phyloP scores from a whole-genome alignment of 2,888 invertebrate species.

The Dolomedes plantarius region DNA sequence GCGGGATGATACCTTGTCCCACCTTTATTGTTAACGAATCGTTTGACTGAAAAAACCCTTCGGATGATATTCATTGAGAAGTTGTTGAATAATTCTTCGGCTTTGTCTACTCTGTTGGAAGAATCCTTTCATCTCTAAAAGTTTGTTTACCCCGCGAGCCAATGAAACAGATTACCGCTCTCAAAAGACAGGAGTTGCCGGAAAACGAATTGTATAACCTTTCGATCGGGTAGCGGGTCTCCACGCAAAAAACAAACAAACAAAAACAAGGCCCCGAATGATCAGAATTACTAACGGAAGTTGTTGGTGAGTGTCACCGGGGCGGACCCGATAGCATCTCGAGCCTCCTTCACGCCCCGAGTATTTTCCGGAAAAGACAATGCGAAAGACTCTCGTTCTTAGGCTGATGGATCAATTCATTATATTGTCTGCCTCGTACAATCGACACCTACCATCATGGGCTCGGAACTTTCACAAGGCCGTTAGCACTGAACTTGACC shows the following conservation, averaged over 20 bases:
- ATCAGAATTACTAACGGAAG: not conserved
- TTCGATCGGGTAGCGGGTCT: not conserved
- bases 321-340: slow-evolving; percentile 14
- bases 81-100: too few relatives aligned
- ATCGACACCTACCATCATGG: slow-evolving; percentile 1
- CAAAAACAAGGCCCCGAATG: not conserved
- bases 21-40: too few relatives aligned
- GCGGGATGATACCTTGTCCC: too few relatives aligned
- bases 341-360: slow-evolving; percentile 38
- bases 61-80: too few relatives aligned
- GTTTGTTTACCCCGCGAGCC: too few relatives aligned
- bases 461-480: not conserved
- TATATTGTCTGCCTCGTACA: not conserved
- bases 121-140: too few relatives aligned
- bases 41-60: too few relatives aligned
- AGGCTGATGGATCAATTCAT: not conserved
- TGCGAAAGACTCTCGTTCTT: slow-evolving; percentile 12
- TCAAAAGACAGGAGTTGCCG: not conserved
- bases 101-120: too few relatives aligned
- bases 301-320: not conserved
- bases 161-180: not conserved
- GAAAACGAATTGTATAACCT: not conserved
- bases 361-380: slow-evolving; percentile 28
- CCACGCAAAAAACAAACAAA: not conserved
- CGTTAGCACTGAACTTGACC: slow-evolving; percentile 4